Percentiles rank a stretch among this genome's conserved stretches.
These are phyloP conservation scores for Pissodes strobi DNA, from an alignment of 1,140 invertebrate genomes.

Conservation along the genomic window DNA sequence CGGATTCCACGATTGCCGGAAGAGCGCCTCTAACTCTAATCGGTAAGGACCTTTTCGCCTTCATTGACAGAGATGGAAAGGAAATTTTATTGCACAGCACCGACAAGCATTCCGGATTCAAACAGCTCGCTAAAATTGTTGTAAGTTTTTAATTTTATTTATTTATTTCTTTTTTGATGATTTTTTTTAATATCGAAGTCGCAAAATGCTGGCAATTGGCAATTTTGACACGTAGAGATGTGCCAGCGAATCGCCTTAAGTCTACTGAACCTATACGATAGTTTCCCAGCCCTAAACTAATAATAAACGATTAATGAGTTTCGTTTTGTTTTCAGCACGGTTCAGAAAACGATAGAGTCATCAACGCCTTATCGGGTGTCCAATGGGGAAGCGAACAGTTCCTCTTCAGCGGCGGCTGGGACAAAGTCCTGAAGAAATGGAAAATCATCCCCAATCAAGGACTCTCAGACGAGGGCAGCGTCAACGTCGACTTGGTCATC, in stretches of 20 bases:
- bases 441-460: slow-evolving; percentile 44
- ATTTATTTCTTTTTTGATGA: too few species aligned
- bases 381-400: slow-evolving; percentile 43
- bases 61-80: slow-evolving; percentile 50
- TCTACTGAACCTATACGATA: too few species aligned
- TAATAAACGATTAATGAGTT: too few species aligned
- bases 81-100: slow-evolving; percentile 52
- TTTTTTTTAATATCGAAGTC: neutral
- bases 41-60: slow-evolving; percentile 49
- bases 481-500: slow-evolving; percentile 51
- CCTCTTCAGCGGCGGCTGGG: slow-evolving; percentile 57
- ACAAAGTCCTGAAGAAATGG: slow-evolving; percentile 57
- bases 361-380: slow-evolving; percentile 52
- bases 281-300: too few species aligned
- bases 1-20: slow-evolving; percentile 49
- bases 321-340: slow-evolving; percentile 35
- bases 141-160: slow-evolving; percentile 35
- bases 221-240: too few species aligned
- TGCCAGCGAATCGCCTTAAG: too few species aligned
- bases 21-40: slow-evolving; percentile 51
- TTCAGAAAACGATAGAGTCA: slow-evolving; percentile 56
- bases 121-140: slow-evolving; percentile 48
- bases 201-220: too few species aligned
- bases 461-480: slow-evolving; percentile 37
- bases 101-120: slow-evolving; percentile 45